Conservation (phyloP, 2,113 vertebrate genomes). For the Eurystomus gularis region DNA sequence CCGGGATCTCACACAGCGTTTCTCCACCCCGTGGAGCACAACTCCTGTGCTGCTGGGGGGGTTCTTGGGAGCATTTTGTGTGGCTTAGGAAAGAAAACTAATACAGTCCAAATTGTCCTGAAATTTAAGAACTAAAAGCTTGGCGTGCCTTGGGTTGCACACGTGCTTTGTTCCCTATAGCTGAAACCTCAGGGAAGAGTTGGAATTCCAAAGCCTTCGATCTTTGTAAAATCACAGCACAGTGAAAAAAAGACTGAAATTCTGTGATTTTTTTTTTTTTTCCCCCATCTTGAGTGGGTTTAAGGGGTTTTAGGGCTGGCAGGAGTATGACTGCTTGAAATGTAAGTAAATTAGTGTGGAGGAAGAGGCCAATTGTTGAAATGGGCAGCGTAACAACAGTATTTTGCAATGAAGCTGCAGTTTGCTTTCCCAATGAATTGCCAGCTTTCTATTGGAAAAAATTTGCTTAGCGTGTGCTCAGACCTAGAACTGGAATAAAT, state of each 20-base stretch:
- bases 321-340: neutral
- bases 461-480: neutral
- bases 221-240: accelerated
- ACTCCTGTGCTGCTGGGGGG: neutral
- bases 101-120: accelerated
- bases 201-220: neutral
- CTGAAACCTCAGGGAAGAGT: neutral
- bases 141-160: accelerated
- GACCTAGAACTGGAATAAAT: neutral
- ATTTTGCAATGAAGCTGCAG: neutral
- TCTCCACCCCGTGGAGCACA: accelerated
- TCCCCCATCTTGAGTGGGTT: neutral
- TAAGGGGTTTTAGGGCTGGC: neutral
- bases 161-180: accelerated
- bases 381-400: neutral
- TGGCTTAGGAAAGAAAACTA: neutral
- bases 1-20: accelerated
- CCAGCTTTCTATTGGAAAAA: slow-evolving; percentile 38
- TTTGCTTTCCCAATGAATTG: slow-evolving; percentile 3
- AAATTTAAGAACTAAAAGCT: neutral
- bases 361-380: neutral
- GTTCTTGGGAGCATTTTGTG: neutral
- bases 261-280: accelerated
- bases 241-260: neutral
- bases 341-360: neutral